phyloP scores from a whole-genome alignment of 2,888 invertebrate species.

The Molanna angustata region DNA sequence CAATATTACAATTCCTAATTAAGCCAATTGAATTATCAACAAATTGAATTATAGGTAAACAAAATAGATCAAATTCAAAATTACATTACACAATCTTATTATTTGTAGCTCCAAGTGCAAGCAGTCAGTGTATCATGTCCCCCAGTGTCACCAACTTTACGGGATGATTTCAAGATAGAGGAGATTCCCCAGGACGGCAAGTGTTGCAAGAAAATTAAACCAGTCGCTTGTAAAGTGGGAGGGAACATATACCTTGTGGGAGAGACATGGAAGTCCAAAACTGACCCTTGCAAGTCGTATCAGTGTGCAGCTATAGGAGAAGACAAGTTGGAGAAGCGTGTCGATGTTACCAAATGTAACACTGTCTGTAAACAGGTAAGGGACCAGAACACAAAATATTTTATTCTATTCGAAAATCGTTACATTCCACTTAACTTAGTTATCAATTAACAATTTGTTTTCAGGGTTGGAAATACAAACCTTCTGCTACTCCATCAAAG shows the following conservation, averaged over 20 bases:
- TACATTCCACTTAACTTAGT: no score
- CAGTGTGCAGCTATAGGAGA: conserved; percentile 48
- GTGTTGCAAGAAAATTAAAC: conserved; percentile 56
- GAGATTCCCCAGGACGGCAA: conserved; percentile 47
- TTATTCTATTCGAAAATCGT: no score
- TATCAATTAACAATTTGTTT: background rate
- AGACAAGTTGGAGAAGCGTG: conserved; percentile 52
- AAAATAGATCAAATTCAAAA: no score
- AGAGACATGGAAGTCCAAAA: conserved; percentile 49
- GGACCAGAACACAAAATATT: no score
- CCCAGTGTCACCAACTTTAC: conserved; percentile 43
- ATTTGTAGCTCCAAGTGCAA: conserved; percentile 57
- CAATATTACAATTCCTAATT: no score
- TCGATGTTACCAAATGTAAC: conserved; percentile 55
- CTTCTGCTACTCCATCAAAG: conserved; percentile 42
- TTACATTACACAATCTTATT: background rate
- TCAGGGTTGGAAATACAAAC: conserved; percentile 62
- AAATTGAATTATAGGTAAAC: no score
- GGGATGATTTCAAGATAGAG: conserved; percentile 53
- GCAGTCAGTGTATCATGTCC: conserved; percentile 54
- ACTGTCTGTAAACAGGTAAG: conserved; percentile 44
- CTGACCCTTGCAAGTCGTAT: conserved; percentile 56
- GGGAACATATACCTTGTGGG: conserved; percentile 42
- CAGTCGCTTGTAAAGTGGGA: conserved; percentile 56
- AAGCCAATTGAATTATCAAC: no score